These are phyloP conservation scores for Masnerella sp. DNA, from an alignment of 2,888 invertebrate genomes.

Conservation along the genomic window DNA sequence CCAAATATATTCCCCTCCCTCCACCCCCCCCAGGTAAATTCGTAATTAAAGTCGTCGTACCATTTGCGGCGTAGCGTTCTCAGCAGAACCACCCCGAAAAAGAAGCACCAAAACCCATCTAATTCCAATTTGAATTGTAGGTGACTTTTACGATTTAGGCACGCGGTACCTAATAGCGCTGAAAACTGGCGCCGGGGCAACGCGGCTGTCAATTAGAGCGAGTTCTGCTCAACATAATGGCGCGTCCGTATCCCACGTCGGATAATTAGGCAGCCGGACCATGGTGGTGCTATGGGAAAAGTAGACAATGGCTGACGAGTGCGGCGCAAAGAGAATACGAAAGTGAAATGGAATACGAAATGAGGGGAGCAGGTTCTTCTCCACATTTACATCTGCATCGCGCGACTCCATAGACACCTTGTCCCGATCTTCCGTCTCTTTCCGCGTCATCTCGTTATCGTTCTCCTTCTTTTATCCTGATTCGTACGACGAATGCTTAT, in stretches of 20 bases:
- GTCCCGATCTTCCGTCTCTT: conserved; percentile 56
- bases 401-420: conserved; percentile 60
- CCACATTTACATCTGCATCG: conserved; percentile 61
- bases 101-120: no score
- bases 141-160: background rate
- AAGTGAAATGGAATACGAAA: conserved; percentile 76
- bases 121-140: no score
- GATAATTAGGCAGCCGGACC: conserved; percentile 64
- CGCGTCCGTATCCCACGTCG: conserved; percentile 49
- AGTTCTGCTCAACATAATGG: conserved; percentile 44
- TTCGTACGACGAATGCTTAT: no score
- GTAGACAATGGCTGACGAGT: conserved; percentile 73
- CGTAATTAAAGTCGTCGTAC: no score
- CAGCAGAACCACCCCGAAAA: no score
- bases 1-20: no score
- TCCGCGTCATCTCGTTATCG: conserved; percentile 51
- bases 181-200: conserved; percentile 33
- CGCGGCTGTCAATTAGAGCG: conserved; percentile 66
- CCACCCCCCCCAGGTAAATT: no score
- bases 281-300: conserved; percentile 66
- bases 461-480: conserved; percentile 35
- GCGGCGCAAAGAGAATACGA: conserved; percentile 72
- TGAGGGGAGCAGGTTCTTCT: conserved; percentile 70
- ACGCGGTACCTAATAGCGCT: conserved; percentile 12
- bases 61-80: no score